phyloP scores from a whole-genome alignment of 2,888 invertebrate species.

The Timandra comae region DNA sequence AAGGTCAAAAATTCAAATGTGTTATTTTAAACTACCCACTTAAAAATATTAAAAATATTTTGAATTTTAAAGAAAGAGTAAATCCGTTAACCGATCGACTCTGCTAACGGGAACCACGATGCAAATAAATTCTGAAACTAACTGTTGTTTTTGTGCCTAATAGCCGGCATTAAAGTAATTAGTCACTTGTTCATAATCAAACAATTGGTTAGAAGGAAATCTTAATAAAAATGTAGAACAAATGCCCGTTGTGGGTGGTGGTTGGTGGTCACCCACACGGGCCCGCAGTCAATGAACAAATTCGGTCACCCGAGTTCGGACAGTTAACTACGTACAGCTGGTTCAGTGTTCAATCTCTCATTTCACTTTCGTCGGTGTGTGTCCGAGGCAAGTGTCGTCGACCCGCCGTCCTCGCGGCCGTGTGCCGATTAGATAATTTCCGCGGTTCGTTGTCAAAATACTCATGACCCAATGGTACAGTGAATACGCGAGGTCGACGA shows the following conservation, averaged over 20 bases:
- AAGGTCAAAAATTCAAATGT: too few species aligned
- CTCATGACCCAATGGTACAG: slow-evolving; percentile 75
- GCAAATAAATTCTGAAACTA: too few species aligned
- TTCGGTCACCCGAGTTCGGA: slow-evolving; percentile 44
- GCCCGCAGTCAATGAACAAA: slow-evolving; percentile 38
- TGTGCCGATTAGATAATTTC: slow-evolving; percentile 76
- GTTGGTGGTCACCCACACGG: slow-evolving; percentile 24
- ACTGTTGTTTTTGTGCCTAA: too few species aligned
- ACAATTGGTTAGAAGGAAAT: slow-evolving; percentile 2
- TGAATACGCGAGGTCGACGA: slow-evolving; percentile 62
- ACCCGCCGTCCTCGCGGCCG: slow-evolving; percentile 68
- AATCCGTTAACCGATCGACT: too few species aligned
- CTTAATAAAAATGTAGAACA: slow-evolving; percentile 17
- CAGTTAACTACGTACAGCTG: slow-evolving; percentile 29
- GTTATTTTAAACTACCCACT: too few species aligned
- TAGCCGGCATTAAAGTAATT: not conserved
- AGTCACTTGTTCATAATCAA: not conserved
- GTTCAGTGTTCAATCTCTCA: slow-evolving; percentile 47
- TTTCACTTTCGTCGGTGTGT: slow-evolving; percentile 68
- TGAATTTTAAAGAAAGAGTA: too few species aligned
- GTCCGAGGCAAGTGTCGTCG: slow-evolving; percentile 50
- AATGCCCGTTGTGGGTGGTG: slow-evolving; percentile 19
- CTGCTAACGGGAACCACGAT: not conserved
- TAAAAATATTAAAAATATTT: too few species aligned
- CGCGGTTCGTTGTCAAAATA: slow-evolving; percentile 74